Conservation (phyloP, 2,113 vertebrate species). For the Penelope pileata region DNA sequence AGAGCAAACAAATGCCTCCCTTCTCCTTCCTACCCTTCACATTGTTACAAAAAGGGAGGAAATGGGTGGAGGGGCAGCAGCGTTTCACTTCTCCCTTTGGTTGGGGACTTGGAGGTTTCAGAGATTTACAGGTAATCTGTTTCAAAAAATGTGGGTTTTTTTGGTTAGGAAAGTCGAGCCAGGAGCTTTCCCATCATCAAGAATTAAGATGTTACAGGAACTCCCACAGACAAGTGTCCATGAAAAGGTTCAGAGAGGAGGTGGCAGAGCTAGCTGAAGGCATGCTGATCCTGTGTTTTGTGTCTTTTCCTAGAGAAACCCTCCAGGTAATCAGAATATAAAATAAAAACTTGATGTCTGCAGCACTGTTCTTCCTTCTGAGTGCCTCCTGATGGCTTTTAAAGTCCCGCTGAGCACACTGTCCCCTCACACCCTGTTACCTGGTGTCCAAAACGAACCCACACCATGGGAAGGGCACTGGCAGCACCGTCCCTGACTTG, state of each 20-base stretch:
- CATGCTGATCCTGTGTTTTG: neutral
- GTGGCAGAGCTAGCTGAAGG: neutral
- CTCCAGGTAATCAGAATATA: neutral
- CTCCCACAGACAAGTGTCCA: neutral
- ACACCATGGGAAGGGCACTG: accelerated
- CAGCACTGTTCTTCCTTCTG: neutral
- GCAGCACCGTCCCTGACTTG: accelerated
- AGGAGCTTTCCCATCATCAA: neutral
- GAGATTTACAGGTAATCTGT: neutral
- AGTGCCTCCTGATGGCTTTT: neutral
- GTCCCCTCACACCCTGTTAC: neutral
- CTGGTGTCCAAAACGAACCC: neutral
- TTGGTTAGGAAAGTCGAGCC: neutral
- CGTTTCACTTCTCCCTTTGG: neutral
- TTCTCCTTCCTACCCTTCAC: neutral
- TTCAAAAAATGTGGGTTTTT: accelerated
- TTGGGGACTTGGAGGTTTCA: neutral
- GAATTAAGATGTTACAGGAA: neutral
- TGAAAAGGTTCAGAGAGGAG: neutral
- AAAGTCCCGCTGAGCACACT: accelerated
- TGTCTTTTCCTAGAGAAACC: neutral
- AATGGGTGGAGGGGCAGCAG: neutral
- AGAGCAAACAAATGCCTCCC: neutral
- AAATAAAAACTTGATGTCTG: neutral
- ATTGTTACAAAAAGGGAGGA: neutral